Evolutionary conservation across 2,797 vertebrate species (phyloP).

Genomic region (Trachops cirrhosus): DNA sequence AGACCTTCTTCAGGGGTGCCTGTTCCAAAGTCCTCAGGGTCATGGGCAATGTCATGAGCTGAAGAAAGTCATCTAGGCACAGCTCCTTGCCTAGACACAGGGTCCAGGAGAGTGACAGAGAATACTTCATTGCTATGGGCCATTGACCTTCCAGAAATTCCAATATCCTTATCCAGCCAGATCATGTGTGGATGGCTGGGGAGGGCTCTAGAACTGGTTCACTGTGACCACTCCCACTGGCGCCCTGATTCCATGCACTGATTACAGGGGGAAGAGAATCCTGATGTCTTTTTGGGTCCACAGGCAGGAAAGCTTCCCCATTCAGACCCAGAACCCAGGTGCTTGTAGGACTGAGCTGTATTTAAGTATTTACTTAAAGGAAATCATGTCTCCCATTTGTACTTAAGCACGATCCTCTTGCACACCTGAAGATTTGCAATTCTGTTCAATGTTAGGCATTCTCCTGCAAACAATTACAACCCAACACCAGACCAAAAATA

Average conservation of each 20-base stretch:
- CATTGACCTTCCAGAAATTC: conserved; percentile 81
- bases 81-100: not conserved
- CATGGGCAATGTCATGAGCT: conserved; percentile 87
- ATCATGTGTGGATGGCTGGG: not conserved
- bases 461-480: conserved; percentile 80
- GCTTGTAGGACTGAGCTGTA: conserved; percentile 74
- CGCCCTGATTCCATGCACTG: conserved; percentile 61
- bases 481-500: conserved; percentile 25
- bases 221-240: conserved; percentile 53
- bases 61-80: conserved; percentile 84
- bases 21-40: conserved; percentile 86
- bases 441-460: conserved; percentile 76
- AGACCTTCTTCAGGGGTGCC: conserved; percentile 88
- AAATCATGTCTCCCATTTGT: conserved; percentile 76
- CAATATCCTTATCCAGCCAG: conserved; percentile 75
- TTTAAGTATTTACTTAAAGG: conserved; percentile 75
- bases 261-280: not conserved
- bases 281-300: conserved; percentile 41
- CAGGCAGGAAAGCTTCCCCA: not conserved
- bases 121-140: conserved; percentile 76
- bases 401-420: conserved; percentile 79
- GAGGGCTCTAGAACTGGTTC: not conserved
- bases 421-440: conserved; percentile 75
- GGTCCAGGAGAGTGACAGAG: conserved; percentile 60
- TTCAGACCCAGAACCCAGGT: not conserved